Percentiles rank a stretch among this genome's conserved stretches.
These are phyloP conservation scores for Willisornis vidua DNA, from an alignment of 2,113 vertebrate genomes.

Conservation along the genomic window DNA sequence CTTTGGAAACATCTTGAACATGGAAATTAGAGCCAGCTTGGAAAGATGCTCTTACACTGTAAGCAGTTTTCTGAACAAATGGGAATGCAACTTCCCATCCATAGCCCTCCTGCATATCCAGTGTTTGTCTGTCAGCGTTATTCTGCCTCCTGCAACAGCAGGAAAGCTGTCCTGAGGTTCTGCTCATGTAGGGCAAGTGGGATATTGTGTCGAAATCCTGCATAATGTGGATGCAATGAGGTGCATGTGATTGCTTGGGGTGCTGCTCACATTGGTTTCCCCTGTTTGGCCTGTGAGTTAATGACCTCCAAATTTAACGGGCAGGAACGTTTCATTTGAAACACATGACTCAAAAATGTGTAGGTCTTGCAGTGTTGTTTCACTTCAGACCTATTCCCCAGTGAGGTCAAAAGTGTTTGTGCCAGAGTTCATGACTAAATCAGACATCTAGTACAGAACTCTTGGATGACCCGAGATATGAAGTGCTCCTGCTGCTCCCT, in stretches of 20 bases:
- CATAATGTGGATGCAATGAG: background rate
- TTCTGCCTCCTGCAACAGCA: background rate
- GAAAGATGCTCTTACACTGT: background rate
- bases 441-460: background rate
- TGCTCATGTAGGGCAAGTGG: rapidly evolving
- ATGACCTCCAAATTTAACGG: background rate
- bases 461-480: background rate
- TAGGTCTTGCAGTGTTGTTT: conserved; percentile 13
- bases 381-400: conserved; percentile 14
- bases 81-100: background rate
- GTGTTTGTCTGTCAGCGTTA: background rate
- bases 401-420: background rate
- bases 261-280: background rate
- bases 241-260: background rate
- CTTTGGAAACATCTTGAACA: background rate
- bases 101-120: background rate
- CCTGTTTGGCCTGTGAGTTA: background rate
- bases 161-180: background rate
- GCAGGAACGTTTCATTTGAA: background rate
- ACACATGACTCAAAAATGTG: conserved; percentile 37
- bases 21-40: background rate
- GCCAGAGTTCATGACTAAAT: conserved; percentile 38
- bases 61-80: background rate
- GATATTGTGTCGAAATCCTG: background rate
- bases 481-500: background rate